Evolutionary conservation across 2,888 invertebrate species (phyloP).

Genomic region (Dusona sp.): DNA sequence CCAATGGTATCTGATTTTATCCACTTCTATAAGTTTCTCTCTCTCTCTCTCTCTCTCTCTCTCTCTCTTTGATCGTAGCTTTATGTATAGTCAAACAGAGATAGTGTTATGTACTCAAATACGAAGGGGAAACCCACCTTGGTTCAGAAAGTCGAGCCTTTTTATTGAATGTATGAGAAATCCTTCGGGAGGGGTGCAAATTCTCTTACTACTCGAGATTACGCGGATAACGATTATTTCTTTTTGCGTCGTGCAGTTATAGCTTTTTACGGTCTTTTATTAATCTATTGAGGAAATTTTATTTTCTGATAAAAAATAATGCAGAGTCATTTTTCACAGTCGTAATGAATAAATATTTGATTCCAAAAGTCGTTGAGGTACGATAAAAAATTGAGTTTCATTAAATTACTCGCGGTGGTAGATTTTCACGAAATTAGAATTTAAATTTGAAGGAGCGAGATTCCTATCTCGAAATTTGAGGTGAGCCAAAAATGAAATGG

Average conservation of each 20-base stretch:
- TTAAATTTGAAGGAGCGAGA: background rate
- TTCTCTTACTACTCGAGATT: background rate
- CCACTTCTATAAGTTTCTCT: background rate
- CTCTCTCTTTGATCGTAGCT: background rate
- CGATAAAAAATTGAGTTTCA: background rate
- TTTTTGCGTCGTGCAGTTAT: background rate
- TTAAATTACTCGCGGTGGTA: background rate
- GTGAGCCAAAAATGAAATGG: background rate
- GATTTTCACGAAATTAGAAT: background rate
- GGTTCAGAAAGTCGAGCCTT: background rate
- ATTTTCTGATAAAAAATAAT: background rate
- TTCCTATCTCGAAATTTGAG: background rate
- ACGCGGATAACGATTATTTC: background rate
- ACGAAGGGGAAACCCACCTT: background rate
- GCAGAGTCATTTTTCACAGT: background rate
- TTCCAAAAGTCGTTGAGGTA: background rate
- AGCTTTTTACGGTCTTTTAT: background rate
- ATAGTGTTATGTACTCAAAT: background rate
- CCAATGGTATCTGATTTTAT: background rate
- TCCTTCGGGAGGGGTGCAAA: conserved; percentile 1
- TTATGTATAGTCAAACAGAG: background rate
- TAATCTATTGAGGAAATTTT: background rate
- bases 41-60: background rate
- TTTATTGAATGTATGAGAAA: conserved; percentile 3
- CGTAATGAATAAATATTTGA: background rate